Evolutionary conservation across 2,113 vertebrate species (phyloP).

Genomic region (Pangasianodon hypophthalmus): DNA sequence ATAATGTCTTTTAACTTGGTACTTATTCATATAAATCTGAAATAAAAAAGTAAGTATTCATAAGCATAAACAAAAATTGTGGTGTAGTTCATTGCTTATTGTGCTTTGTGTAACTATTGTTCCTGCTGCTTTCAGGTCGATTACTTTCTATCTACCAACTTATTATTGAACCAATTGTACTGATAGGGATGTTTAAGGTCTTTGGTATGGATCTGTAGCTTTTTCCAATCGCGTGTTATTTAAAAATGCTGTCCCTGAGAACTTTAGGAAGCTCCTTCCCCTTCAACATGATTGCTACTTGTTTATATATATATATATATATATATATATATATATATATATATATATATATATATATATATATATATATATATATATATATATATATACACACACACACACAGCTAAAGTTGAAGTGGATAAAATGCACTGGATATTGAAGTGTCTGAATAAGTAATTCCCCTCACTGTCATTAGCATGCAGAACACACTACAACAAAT

Average conservation of each 20-base stretch:
- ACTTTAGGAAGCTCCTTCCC: background rate
- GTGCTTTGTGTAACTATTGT: background rate
- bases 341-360: no score
- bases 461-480: background rate
- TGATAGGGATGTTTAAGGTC: background rate
- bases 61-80: background rate
- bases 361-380: no score
- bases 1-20: background rate
- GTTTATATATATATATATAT: background rate
- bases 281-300: background rate
- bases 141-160: background rate
- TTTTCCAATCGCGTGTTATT: background rate
- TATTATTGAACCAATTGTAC: background rate
- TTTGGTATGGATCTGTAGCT: background rate
- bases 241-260: background rate
- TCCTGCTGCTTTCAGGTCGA: background rate
- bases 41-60: background rate
- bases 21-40: background rate
- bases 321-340: no score
- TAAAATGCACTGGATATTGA: background rate
- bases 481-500: background rate
- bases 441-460: background rate
- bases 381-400: no score
- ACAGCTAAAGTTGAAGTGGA: background rate
- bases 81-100: background rate